Evolutionary conservation across 2,797 vertebrate species (phyloP), one percentile per base, ranked within the genome.

Genomic region (Limosa lapponica): DNA sequence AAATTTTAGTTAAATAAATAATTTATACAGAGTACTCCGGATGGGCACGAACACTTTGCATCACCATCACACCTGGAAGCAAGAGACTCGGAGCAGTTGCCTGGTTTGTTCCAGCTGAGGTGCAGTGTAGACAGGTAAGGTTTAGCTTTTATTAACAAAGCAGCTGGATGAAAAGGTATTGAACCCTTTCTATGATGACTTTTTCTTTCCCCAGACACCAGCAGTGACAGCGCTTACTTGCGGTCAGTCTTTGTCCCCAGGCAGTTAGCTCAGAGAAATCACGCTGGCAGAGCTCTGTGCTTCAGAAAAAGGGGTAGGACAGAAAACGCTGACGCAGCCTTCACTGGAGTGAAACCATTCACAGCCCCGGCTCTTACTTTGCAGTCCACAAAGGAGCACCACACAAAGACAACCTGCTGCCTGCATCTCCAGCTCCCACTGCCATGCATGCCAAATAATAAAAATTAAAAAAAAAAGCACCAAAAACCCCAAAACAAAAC

Each of bases 361-460:
- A 90, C 62, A 75, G 90, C 83, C 55, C 90, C 39, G 52, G 86
- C 91, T 95, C 88, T 75, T 70, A 84, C 94, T 96, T 80, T 87
- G 95, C 62, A 82, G 73, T 55, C 77, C 87, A 95, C 83, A 95
- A 95, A 94, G 90, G 51, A 95, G 70, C 77, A 55, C 46, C 62
- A 75, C 94, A 95, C 91, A 95, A 96, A 95, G 95, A 66, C 96
- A 94, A 95, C 95, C 95, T 94, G 91, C 96, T 94, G 95, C 95
- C 86, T 94, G 83, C 78, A 82, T n/a, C 95, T 90, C 88, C 82
- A 90, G 66, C 82, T 92, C 67, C 73, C 49, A 43, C 70, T 49
- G 80, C 93, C 62, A 12, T 25, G 90, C 90, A 74, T 15, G 73
- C 61, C 71, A 74, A 92, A 34, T 51, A 36, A 66, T 17, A 71